Evolutionary conservation across 2,888 invertebrate genomes (phyloP).

Genomic region (Piscicola geometra): DNA sequence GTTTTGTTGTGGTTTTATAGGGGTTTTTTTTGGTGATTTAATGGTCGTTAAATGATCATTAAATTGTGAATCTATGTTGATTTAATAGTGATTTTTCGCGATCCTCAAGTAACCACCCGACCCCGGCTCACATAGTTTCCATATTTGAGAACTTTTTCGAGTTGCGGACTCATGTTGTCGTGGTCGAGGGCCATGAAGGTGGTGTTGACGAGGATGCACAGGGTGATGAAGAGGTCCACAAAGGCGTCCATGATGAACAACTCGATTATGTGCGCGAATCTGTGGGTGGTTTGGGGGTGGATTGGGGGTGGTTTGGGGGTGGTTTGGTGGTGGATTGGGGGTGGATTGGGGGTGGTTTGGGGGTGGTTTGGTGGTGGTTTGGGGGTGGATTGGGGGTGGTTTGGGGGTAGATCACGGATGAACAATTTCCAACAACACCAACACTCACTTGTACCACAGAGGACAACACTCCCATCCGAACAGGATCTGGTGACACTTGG

Average conservation of each 20-base stretch:
- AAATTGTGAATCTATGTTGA: no score
- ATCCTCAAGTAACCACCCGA: no score
- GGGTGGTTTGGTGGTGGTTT: no score
- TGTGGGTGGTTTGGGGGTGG: background rate
- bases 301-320: background rate
- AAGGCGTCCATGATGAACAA: slow-evolving; percentile 94
- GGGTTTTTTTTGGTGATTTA: background rate
- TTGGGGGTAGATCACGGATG: no score
- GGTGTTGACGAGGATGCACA: slow-evolving; percentile 95
- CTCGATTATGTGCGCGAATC: slow-evolving; percentile 74
- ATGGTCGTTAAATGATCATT: background rate
- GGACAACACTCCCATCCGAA: slow-evolving; percentile 84
- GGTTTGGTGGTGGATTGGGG: background rate
- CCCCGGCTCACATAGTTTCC: slow-evolving; percentile 82
- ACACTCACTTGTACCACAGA: slow-evolving; percentile 51
- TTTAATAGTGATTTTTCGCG: no score
- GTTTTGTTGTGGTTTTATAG: background rate
- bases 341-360: background rate
- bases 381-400: no score
- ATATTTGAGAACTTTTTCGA: slow-evolving; percentile 73
- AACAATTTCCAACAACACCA: no score
- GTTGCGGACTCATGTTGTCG: slow-evolving; percentile 77
- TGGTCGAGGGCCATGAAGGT: slow-evolving; percentile 95
- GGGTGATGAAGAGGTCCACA: slow-evolving; percentile 92
- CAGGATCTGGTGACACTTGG: slow-evolving; percentile 48